Evolutionary conservation across 2,797 vertebrate genomes (phyloP), one percentile per base, ranked within the genome.

Genomic region (Betta splendens): DNA sequence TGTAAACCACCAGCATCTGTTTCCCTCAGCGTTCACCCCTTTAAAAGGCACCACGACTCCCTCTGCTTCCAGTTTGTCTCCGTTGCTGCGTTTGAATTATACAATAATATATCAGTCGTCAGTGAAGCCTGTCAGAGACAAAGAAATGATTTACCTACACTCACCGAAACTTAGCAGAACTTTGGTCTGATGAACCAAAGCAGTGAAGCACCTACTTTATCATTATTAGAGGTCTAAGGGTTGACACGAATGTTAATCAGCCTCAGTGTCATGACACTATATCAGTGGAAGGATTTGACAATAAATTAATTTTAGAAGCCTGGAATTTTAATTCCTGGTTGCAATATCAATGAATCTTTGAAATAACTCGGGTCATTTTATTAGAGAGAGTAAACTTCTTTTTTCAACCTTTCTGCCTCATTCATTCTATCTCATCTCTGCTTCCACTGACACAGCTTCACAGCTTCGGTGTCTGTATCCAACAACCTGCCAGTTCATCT

Each of bases 41-140:
- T 2, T 4, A 59, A n/a, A n/a, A n/a, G n/a, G n/a, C n/a, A n/a
- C n/a, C 15, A 50, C 11, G 26, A 17, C 45, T 22, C 39, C 35
- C 2, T 10, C 23, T 47, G 29, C 23, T 38, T 29, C 43, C 26
- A 18, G 42, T 49, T 45, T 17, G 22, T 42, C 13, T 60, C 44
- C 4, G 7, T 7, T 23, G 0, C 1, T 0, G 20, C 1, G n/a
- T 35, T 40, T 64, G 15, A 69, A 74, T 75, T 57, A 65, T 38
- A 52, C 40, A 69, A 74, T 75, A 57, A 69, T 38, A 52, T 40
- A 64, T 69, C 64, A n/a, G n/a, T n/a, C 40, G 64, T 69, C 64
- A n/a, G n/a, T n/a, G n/a, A n/a, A n/a, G n/a, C n/a, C n/a, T n/a
- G n/a, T n/a, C n/a, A n/a, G n/a, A n/a, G n/a, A n/a, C n/a, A n/a